A percentile compares a stretch with the other conserved stretches of the same genome.
These are phyloP conservation scores for Camelus bactrianus DNA, from an alignment of 2,113 vertebrate genomes.

Conservation along the genomic window DNA sequence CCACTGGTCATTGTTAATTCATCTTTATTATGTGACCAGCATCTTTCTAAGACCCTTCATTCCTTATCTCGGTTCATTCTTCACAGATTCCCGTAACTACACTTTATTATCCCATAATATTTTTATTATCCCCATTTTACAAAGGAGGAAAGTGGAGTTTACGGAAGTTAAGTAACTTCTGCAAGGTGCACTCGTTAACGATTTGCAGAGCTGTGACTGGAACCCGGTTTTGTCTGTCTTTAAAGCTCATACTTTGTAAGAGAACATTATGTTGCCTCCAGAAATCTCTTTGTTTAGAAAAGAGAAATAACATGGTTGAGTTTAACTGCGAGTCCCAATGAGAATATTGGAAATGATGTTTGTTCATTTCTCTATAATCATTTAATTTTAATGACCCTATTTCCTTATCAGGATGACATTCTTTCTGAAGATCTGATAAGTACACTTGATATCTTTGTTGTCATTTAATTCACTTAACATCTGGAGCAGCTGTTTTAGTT, in stretches of 20 bases:
- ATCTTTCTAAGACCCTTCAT: slow-evolving; percentile 22
- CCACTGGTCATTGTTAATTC: not conserved
- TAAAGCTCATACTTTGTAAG: not conserved
- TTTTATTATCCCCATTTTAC: not conserved
- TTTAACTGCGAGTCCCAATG: slow-evolving; percentile 55
- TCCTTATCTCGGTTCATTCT: not conserved
- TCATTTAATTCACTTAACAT: slow-evolving; percentile 72
- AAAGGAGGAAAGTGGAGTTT: not conserved
- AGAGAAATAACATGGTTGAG: slow-evolving; percentile 45
- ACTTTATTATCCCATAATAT: not conserved
- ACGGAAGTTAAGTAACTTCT: not conserved
- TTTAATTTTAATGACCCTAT: slow-evolving; percentile 75
- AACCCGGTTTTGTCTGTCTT: not conserved
- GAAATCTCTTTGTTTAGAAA: slow-evolving; percentile 56
- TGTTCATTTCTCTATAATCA: slow-evolving; percentile 62
- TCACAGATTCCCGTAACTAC: not conserved
- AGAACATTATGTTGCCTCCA: slow-evolving; percentile 15
- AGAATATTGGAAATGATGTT: slow-evolving; percentile 53
- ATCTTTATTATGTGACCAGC: not conserved
- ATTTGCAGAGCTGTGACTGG: not conserved
- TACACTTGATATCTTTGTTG: slow-evolving; percentile 62
- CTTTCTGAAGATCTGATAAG: slow-evolving; percentile 66
- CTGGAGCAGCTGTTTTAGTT: slow-evolving; percentile 55
- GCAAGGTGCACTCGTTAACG: not conserved
- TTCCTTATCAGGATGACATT: slow-evolving; percentile 61